Evolutionary conservation across 2,113 vertebrate genomes (phyloP), one percentile per base, ranked within the genome.

Genomic region (Neodon shergylaensis): DNA sequence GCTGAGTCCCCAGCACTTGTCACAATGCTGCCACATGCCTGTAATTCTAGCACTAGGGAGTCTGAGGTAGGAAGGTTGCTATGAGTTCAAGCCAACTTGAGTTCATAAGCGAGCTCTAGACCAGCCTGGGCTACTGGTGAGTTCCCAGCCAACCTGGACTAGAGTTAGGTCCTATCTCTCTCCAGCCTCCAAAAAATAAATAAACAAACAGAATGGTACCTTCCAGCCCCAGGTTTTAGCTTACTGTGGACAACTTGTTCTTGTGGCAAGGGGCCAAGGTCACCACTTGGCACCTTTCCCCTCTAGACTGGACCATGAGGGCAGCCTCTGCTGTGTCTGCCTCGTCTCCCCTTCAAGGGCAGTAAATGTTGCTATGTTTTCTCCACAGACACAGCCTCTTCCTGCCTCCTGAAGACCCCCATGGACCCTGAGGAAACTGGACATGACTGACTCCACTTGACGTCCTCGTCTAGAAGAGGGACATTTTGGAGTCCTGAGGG

Each of bases 381-480:
- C 90, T 93, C 92, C 63, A 88, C 88, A 98, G 97, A 33, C 95
- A 88, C 88, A 95, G 47, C 94, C 97, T 0, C 92, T 97, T 94
- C 95, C 97, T 88, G 77, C 94, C 88, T 96, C 96, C 82, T 97
- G 96, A 97, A 54, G 84, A 93, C 58, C 28, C 54, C 42, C 42
- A 70, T 47, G 31, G 73, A 44, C 73, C 61, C 9, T 16, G n/a
- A 81, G 88, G 63, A 90, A 78, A 92, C 39, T 88, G 63, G 82
- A 89, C 39, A 16, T 10, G 87, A 83, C 3, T 44, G 82, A 47
- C 72, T 42, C 58, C 47, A 49, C 78, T 47, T 58, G 70, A 39
- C 49, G 22, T 7, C 26, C 22, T 19, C 6, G 33, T 7, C 81
- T 11, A 16, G 44, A 85, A 85, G 81, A 82, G 22, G 63, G 44